phyloP scores from a whole-genome alignment of 2,888 invertebrate species.

The Phanerotoma sp. region DNA sequence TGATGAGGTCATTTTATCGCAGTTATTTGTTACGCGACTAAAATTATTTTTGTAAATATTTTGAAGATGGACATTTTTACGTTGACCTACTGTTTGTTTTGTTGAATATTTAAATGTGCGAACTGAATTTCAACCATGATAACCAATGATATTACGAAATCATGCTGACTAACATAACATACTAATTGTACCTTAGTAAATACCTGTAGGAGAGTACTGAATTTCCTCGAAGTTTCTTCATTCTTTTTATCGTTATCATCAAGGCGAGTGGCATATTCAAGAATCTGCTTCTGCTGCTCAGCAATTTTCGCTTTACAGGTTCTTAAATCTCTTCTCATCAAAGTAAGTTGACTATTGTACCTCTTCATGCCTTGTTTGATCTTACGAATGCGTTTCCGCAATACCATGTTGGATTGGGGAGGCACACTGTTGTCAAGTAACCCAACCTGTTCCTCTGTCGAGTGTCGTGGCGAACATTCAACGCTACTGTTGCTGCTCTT shows the following conservation, averaged over 20 bases:
- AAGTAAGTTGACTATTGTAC: slow-evolving; percentile 79
- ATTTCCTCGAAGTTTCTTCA: slow-evolving; percentile 85
- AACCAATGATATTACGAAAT: too few relatives aligned
- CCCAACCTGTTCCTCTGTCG: slow-evolving; percentile 59
- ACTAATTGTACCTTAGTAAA: slow-evolving; percentile 50
- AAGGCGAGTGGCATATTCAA: slow-evolving; percentile 79
- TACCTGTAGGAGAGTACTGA: slow-evolving; percentile 82
- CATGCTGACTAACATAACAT: too few relatives aligned
- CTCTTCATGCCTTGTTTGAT: slow-evolving; percentile 89
- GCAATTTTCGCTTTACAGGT: slow-evolving; percentile 80
- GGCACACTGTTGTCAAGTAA: slow-evolving; percentile 59
- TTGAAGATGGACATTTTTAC: too few relatives aligned
- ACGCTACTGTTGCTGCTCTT: slow-evolving; percentile 58
- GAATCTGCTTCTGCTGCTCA: slow-evolving; percentile 82
- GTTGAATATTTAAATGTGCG: too few relatives aligned
- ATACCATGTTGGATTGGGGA: slow-evolving; percentile 82
- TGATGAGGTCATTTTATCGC: too few relatives aligned
- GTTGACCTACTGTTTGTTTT: too few relatives aligned
- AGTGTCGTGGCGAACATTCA: slow-evolving; percentile 58
- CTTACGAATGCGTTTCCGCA: slow-evolving; percentile 81
- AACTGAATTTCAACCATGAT: too few relatives aligned
- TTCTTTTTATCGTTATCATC: slow-evolving; percentile 90
- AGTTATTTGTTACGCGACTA: too few relatives aligned
- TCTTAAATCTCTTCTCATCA: slow-evolving; percentile 76
- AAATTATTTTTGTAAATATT: too few relatives aligned